Evolutionary conservation across 2,113 vertebrate species (phyloP).

Genomic region (Ceratotherium simum): DNA sequence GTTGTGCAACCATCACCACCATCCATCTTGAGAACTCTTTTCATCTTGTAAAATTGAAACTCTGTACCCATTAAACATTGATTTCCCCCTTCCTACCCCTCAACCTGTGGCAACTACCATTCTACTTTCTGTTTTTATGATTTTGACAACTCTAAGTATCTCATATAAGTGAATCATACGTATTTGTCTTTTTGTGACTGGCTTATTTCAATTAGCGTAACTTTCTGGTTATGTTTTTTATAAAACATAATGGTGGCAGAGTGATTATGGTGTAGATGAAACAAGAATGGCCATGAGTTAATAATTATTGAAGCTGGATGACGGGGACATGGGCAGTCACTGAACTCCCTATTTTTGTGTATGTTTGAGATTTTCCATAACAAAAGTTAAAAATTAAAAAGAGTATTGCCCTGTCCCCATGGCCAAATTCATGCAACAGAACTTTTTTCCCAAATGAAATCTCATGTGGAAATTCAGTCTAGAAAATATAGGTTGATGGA

Average conservation of each 20-base stretch:
- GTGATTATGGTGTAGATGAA: not conserved
- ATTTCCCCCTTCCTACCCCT: too few relatives aligned
- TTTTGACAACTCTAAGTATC: not conserved
- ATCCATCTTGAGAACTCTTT: not conserved
- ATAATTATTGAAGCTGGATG: not conserved
- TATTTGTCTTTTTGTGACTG: not conserved
- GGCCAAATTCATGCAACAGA: slow-evolving; percentile 6
- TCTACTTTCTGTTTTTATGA: not conserved
- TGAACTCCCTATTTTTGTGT: not conserved
- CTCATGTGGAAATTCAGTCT: not conserved
- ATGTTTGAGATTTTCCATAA: not conserved
- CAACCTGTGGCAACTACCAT: not conserved
- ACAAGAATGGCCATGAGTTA: not conserved
- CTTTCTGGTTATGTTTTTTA: not conserved
- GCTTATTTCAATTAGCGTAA: not conserved
- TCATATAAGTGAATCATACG: not conserved
- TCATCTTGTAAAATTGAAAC: not conserved
- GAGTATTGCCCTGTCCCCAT: not conserved
- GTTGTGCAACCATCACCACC: not conserved
- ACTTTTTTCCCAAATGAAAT: not conserved
- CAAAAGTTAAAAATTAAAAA: not conserved
- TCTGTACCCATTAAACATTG: not conserved
- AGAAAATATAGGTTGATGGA: not conserved
- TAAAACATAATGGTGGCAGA: not conserved
- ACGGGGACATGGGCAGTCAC: not conserved